These are phyloP conservation scores for Neosilurus mollespiculum DNA, from an alignment of 2,797 vertebrate species.

Conservation along the genomic window DNA sequence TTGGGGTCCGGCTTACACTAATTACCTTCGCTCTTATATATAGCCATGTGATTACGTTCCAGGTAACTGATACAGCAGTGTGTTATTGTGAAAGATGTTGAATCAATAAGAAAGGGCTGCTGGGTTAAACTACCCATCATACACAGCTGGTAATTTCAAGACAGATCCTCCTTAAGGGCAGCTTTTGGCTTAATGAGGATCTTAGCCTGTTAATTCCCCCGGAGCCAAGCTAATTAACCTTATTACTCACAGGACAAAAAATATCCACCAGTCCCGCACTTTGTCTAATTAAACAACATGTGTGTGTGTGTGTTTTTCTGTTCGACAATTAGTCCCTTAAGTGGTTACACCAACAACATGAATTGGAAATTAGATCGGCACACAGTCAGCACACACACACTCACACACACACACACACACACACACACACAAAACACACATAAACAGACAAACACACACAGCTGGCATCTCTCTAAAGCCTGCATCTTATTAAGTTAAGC, in stretches of 20 bases:
- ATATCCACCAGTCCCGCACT: slow-evolving; percentile 64
- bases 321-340: slow-evolving; percentile 65
- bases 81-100: slow-evolving; percentile 4
- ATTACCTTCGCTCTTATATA: background rate
- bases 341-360: slow-evolving; percentile 60
- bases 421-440: background rate
- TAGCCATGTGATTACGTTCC: background rate
- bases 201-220: slow-evolving; percentile 68
- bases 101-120: slow-evolving; percentile 37
- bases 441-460: slow-evolving; percentile 17
- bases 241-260: slow-evolving; percentile 69
- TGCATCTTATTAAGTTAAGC: slow-evolving; percentile 58
- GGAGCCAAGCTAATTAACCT: slow-evolving; percentile 79
- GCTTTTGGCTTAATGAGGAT: slow-evolving; percentile 67
- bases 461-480: slow-evolving; percentile 57
- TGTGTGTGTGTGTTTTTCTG: slow-evolving; percentile 44
- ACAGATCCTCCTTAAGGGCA: slow-evolving; percentile 37
- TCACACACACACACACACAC: slow-evolving; percentile 44
- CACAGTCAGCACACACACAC: slow-evolving; percentile 39
- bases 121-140: slow-evolving; percentile 33
- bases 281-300: slow-evolving; percentile 63
- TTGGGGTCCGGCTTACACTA: slow-evolving; percentile 25
- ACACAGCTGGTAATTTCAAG: slow-evolving; percentile 33
- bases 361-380: slow-evolving; percentile 61
- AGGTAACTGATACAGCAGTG: background rate